Evolutionary conservation across 1,140 invertebrate species (phyloP), one percentile per base, ranked within the genome.

Genomic region (Panagrolaimus sp.): DNA sequence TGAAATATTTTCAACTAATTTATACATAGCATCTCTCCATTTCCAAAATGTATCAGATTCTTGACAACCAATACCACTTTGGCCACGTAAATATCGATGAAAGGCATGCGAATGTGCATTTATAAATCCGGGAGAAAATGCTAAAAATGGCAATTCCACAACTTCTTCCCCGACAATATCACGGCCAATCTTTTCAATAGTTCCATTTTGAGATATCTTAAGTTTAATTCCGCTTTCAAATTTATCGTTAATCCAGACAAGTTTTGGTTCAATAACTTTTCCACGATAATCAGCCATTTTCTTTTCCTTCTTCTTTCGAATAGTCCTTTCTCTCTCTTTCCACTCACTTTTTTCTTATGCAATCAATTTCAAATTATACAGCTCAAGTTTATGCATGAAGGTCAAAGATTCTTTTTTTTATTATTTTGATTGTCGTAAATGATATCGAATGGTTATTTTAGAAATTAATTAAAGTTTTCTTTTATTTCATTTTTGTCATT

Each of bases 91-190:
- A 48, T 76, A 65, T 10, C 79, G 72, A 65, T 82, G 80, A 65
- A 82, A 82, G 10, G 80, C 79, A 63, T 82, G 80, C 28, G 80
- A 82, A 69, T 82, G 80, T 9, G 74, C 71, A 67, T 81, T 83
- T 3, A 82, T 69, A 70, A 82, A 82, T 28, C 80, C 80, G 7
- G 80, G 80, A 6, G 83, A 15, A 12, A 80, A 28, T 77, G 63
- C 32, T 63, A 69, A 12, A 15, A 14, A 24, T 47, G 38, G 66
- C 9, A 70, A 32, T 26, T 68, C 67, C 15, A 68, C 26, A 28
- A 68, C 15, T 17, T 66, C 52, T 7, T 21, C 65, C 8, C 43
- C 43, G 7, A 7, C 32, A 8, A 44, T n/a, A 43, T 67, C 28
- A 14, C 12, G 12, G 5, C 65, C 24, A 26, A 63, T 21, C 15